phyloP scores from a whole-genome alignment of 2,113 vertebrate genomes.

The Mus pahari region DNA sequence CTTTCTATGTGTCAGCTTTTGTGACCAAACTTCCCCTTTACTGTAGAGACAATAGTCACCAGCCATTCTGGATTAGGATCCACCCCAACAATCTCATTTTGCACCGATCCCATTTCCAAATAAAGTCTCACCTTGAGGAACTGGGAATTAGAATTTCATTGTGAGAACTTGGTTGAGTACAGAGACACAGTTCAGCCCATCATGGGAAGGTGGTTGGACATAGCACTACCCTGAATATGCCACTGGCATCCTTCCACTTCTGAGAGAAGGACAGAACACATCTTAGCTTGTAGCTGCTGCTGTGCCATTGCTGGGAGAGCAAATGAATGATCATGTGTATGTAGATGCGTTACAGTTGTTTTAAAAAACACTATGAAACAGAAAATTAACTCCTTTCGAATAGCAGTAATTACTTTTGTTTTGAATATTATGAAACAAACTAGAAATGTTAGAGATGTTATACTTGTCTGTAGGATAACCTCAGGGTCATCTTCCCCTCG shows the following conservation, averaged over 20 bases:
- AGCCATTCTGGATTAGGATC: background rate
- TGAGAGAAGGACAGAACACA: background rate
- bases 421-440: background rate
- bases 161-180: background rate
- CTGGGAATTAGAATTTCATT: background rate
- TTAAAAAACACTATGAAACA: background rate
- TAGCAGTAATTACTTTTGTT: background rate
- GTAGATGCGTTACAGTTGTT: background rate
- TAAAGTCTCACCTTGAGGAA: background rate
- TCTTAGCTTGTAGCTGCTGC: background rate
- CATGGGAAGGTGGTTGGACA: background rate
- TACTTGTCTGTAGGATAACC: background rate
- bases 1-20: background rate
- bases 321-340: background rate
- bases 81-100: background rate
- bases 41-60: background rate
- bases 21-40: background rate
- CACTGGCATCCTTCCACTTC: background rate
- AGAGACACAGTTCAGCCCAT: background rate
- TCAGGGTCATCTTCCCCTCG: background rate
- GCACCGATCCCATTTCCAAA: conserved; percentile 17
- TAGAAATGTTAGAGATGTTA: background rate
- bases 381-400: background rate
- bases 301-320: background rate
- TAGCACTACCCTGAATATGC: background rate